Evolutionary conservation across 2,113 vertebrate species (phyloP).

Genomic region (Theropithecus gelada): DNA sequence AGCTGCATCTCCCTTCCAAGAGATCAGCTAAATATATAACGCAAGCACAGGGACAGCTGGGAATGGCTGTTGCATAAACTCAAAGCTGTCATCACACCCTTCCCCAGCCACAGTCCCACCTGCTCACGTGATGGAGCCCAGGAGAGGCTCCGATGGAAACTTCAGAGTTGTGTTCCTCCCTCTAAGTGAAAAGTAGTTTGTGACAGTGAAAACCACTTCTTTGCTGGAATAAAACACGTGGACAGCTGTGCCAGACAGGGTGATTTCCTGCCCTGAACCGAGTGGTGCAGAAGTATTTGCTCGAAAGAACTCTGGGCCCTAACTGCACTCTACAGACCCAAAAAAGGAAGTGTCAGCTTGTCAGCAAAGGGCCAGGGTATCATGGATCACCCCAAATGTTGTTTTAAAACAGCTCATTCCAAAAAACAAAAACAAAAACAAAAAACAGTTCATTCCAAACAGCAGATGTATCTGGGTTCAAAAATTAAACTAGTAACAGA

Average conservation of each 20-base stretch:
- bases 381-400: accelerated
- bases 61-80: background rate
- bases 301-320: background rate
- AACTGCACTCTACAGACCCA: background rate
- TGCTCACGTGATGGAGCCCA: background rate
- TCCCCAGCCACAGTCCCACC: background rate
- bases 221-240: background rate
- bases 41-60: background rate
- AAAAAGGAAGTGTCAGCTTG: background rate
- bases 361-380: background rate
- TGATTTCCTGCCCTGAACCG: background rate
- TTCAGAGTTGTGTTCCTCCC: background rate
- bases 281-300: background rate
- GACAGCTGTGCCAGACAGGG: background rate
- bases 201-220: background rate
- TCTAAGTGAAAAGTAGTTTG: background rate
- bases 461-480: background rate
- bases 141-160: background rate
- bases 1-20: background rate
- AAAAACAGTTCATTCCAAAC: background rate
- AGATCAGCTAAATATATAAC: conserved; percentile 29
- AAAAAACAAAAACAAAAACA: background rate
- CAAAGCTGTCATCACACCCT: conserved; percentile 35
- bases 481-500: background rate
- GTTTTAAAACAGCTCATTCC: background rate